phyloP scores from a whole-genome alignment of 2,113 vertebrate genomes.

The Clarias batrachus region DNA sequence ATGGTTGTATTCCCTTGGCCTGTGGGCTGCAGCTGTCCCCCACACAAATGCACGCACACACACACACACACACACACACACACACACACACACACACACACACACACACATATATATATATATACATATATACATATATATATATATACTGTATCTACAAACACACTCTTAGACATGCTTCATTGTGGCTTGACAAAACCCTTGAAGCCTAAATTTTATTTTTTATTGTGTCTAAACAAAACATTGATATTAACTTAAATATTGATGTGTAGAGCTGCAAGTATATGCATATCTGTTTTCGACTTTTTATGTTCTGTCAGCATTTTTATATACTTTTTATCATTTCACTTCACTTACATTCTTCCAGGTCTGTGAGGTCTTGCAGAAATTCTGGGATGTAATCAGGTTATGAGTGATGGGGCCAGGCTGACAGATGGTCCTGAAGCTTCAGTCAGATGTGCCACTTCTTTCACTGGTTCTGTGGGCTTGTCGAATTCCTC shows the following conservation, averaged over 20 bases:
- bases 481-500: conserved; percentile 41
- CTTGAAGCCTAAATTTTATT: not conserved
- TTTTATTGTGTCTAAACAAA: not conserved
- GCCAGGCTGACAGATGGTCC: conserved; percentile 56
- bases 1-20: conserved; percentile 83
- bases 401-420: conserved; percentile 53
- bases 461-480: conserved; percentile 49
- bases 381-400: conserved; percentile 36
- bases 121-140: no score
- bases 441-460: conserved; percentile 53
- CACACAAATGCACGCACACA: conserved; percentile 65
- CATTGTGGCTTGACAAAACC: not conserved
- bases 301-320: not conserved
- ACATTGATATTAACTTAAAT: not conserved
- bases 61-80: conserved; percentile 59
- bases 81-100: conserved; percentile 61
- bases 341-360: not conserved
- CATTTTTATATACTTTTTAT: not conserved
- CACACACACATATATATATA: conserved; percentile 57
- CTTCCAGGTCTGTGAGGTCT: conserved; percentile 26
- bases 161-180: not conserved
- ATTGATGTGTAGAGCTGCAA: not conserved
- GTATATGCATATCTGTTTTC: not conserved
- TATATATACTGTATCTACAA: no score
- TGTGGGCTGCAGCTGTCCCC: conserved; percentile 84